Evolutionary conservation across 2,797 vertebrate genomes (phyloP).

Genomic region (Synanceia verrucosa): DNA sequence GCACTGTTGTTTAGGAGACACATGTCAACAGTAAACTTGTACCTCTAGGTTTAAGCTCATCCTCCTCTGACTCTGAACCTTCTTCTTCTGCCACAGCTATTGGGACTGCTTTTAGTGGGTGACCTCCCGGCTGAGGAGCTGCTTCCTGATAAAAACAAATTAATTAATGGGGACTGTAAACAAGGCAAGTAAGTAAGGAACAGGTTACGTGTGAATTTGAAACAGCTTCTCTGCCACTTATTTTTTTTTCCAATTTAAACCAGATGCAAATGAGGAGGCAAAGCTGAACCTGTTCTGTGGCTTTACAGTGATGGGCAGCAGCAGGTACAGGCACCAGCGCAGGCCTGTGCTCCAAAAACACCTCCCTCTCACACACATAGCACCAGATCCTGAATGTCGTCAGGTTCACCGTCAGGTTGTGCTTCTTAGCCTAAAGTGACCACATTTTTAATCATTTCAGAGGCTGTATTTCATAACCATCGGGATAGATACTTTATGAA

Average conservation of each 20-base stretch:
- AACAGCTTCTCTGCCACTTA: background rate
- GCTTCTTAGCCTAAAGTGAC: conserved; percentile 86
- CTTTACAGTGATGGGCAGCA: conserved; percentile 74
- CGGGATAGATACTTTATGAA: too few species aligned
- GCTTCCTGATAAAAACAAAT: conserved; percentile 83
- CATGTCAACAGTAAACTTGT: conserved; percentile 6
- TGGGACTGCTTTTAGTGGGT: conserved; percentile 91
- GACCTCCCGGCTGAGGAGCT: conserved; percentile 70
- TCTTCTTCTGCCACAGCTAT: conserved; percentile 97
- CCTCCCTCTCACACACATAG: conserved; percentile 95
- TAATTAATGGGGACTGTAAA: conserved; percentile 10
- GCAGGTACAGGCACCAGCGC: conserved; percentile 57
- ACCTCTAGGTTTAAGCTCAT: conserved; percentile 98
- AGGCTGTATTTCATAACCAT: background rate
- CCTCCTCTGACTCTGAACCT: conserved; percentile 96
- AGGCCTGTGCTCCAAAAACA: conserved; percentile 90
- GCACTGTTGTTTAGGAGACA: background rate
- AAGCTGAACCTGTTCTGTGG: conserved; percentile 83
- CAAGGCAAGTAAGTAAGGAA: background rate
- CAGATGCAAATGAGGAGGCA: background rate
- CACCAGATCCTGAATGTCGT: conserved; percentile 98
- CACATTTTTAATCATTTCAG: background rate
- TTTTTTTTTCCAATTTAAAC: background rate
- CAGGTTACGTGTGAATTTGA: background rate
- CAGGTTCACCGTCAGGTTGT: conserved; percentile 97